A percentile compares a stretch with the other conserved stretches of the same genome.
phyloP scores from a whole-genome alignment of 2,113 vertebrate species.

The Sciurus niger region DNA sequence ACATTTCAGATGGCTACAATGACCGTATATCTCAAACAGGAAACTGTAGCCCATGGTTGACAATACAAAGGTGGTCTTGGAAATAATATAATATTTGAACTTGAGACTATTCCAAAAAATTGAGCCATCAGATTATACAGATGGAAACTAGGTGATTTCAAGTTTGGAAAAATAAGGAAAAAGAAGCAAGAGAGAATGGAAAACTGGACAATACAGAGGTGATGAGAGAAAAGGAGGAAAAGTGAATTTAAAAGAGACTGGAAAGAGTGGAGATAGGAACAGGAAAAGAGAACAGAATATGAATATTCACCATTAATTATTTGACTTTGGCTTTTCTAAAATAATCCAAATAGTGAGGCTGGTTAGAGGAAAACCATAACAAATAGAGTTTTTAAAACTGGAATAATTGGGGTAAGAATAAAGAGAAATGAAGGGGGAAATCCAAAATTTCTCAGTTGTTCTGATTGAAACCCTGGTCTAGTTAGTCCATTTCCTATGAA shows the following conservation, averaged over 20 bases:
- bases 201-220: neutral
- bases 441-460: neutral
- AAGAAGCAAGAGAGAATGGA: neutral
- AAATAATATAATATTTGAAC: neutral
- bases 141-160: neutral
- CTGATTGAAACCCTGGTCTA: neutral
- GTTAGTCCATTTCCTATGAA: neutral
- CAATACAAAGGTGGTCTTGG: neutral
- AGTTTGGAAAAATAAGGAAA: neutral
- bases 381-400: neutral
- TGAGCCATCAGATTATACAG: neutral
- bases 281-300: neutral
- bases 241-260: neutral
- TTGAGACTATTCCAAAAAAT: neutral
- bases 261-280: neutral
- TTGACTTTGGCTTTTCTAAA: conserved; percentile 38
- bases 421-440: neutral
- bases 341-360: neutral
- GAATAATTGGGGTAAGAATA: neutral
- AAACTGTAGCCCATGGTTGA: neutral
- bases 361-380: neutral
- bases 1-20: neutral
- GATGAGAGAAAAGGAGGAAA: neutral
- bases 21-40: neutral
- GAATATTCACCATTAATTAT: neutral